Percentiles rank a stretch among this genome's conserved stretches.
phyloP scores from a whole-genome alignment of 2,797 vertebrate genomes.

The Clamator glandarius region DNA sequence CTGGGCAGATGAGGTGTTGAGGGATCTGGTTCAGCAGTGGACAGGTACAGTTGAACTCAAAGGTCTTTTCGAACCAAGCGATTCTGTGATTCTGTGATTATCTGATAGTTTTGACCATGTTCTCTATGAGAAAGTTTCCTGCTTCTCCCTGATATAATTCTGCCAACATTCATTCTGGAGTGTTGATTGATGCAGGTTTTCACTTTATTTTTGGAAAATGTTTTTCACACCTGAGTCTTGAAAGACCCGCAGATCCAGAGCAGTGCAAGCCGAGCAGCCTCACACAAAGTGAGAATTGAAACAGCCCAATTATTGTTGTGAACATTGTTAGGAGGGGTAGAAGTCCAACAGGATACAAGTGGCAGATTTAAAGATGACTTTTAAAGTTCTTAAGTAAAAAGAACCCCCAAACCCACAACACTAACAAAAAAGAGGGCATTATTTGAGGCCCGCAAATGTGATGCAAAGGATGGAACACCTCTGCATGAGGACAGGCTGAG shows the following conservation, averaged over 20 bases:
- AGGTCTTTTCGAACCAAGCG: too few relatives aligned
- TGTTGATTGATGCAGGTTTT: background rate
- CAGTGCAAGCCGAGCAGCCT: background rate
- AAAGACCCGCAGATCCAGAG: background rate
- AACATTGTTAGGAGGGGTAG: background rate
- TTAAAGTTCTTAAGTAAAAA: background rate
- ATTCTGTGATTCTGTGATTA: too few relatives aligned
- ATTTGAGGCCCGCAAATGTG: background rate
- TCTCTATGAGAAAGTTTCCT: background rate
- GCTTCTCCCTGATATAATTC: background rate
- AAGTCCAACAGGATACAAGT: background rate
- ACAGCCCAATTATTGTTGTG: background rate
- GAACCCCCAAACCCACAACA: background rate
- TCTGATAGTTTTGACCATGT: background rate
- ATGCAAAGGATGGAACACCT: background rate
- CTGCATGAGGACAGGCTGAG: background rate
- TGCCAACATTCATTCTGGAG: background rate
- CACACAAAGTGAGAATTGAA: background rate
- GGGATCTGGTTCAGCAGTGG: too few relatives aligned
- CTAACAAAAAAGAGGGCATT: background rate
- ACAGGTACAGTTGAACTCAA: too few relatives aligned
- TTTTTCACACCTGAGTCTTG: background rate
- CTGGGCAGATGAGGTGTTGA: too few relatives aligned
- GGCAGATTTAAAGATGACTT: background rate
- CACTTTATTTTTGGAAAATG: constrained; percentile 8